Evolutionary conservation across 2,113 vertebrate species (phyloP).

Genomic region (Bujurquina vittata): DNA sequence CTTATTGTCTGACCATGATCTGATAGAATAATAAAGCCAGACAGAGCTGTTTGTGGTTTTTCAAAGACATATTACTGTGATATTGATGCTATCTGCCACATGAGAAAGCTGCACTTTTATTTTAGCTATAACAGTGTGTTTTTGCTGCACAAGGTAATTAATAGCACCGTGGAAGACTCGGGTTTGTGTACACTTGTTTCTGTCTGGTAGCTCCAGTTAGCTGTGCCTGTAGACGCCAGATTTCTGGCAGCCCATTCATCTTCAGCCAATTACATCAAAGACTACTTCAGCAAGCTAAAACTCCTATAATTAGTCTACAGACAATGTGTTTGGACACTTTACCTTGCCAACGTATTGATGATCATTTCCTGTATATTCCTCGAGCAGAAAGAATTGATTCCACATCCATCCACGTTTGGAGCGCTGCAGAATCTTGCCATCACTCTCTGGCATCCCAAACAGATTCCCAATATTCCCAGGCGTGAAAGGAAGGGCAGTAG

Average conservation of each 20-base stretch:
- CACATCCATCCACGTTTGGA: constrained; percentile 98
- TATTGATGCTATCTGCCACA: not conserved
- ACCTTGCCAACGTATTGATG: constrained; percentile 99
- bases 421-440: constrained; percentile 85
- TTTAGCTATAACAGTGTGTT: not conserved
- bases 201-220: constrained; percentile 49
- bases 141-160: not conserved
- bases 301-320: constrained; percentile 51
- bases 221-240: constrained; percentile 40
- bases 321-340: constrained; percentile 66
- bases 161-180: not conserved
- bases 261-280: constrained; percentile 63
- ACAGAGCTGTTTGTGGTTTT: not conserved
- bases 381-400: constrained; percentile 99
- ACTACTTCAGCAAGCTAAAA: constrained; percentile 43
- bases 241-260: constrained; percentile 56
- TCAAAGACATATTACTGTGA: not conserved
- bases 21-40: not conserved
- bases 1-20: not conserved
- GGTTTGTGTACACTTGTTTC: constrained; percentile 12
- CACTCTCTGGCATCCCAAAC: constrained; percentile 75
- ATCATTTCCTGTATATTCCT: constrained; percentile 94
- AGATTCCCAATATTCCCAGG: constrained; percentile 76
- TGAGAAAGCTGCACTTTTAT: not conserved
- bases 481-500: constrained; percentile 66